Base-by-base conservation (phyloP, 1,140 invertebrate species). In the Procambarus clarkii region DNA sequence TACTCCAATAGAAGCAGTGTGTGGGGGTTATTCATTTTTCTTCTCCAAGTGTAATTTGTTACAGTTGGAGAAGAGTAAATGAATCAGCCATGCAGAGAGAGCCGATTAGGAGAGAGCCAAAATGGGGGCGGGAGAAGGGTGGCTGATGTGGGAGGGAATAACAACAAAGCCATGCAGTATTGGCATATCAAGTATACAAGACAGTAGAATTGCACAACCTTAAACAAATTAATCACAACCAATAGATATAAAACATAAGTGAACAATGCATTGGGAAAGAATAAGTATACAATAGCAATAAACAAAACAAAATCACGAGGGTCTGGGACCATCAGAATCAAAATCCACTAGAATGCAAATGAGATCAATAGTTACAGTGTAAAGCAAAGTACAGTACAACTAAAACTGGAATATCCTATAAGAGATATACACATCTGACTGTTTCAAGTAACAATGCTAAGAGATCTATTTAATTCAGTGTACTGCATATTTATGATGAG, bases 21-120 rank as follows among this genome's bases (percentile, higher is more conserved):
- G 24, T 74, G 45, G 77, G 77, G 34, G 15, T 18, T 21, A 46
- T 46, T 34, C 48, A 79, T 7, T 48, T 18, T 84, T 84, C 82
- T 84, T 84, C 54, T 71, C 58, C 82, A 64, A 84, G 45, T 84
- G 82, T 84, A 84, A 15, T 24, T 0, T 44, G 45, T 58, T 84
- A 84, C 82, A 71, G 45, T 84, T 58, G 82, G 82, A 71, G 82
- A 84, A 46, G 82, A 21, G 44, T 69, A 9, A 84, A 44, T 58
- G 45, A 71, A 21, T 34, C 82, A 45, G 48, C 50, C 86, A 87
- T 87, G 86, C 86, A 87, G 86, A 87, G 71, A 87, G 46, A 79
- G 86, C 79, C 44, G 48, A 60, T 64, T 46, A 69, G 87, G 87
- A 89, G 87, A 89, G 87, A 89, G 87, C 87, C 87, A 64, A 34